Conservation (phyloP, 2,113 vertebrate genomes). For the Myxocyprinus asiaticus region DNA sequence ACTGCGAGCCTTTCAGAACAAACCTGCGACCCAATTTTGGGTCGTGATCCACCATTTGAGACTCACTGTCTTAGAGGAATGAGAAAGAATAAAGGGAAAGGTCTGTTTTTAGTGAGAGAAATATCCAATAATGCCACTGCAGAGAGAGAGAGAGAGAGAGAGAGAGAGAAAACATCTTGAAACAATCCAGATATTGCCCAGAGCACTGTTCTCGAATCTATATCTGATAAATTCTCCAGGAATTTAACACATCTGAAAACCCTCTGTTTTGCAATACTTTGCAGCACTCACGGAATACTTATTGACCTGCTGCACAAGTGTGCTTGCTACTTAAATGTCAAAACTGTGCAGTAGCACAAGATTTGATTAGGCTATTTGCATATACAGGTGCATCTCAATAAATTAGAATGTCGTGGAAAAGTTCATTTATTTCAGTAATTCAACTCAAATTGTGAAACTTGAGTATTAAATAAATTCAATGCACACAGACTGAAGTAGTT, state of each 20-base stretch:
- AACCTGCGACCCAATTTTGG: no score
- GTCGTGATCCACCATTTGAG: no score
- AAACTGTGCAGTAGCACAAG: neutral
- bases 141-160: neutral
- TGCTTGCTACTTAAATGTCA: slow-evolving; percentile 4
- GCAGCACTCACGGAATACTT: neutral
- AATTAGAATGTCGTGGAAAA: no score
- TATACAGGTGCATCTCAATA: no score
- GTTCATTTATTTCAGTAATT: no score
- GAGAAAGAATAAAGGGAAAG: neutral
- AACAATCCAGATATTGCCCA: slow-evolving; percentile 1
- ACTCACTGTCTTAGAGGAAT: neutral
- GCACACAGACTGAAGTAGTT: no score
- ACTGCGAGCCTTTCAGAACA: no score
- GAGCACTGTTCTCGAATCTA: no score
- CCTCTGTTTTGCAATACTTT: neutral
- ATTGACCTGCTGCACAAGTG: neutral
- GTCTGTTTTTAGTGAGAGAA: neutral
- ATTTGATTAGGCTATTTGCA: neutral
- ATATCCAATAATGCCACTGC: slow-evolving; percentile 6
- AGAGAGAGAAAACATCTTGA: slow-evolving; percentile 25
- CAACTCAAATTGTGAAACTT: no score
- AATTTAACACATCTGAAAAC: slow-evolving; percentile 9
- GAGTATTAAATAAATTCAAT: no score
- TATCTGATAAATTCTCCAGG: no score